A percentile compares a stretch with the other conserved stretches of the same genome.
Conservation (phyloP, 2,888 invertebrate genomes). For the Cosmia trapezina region DNA sequence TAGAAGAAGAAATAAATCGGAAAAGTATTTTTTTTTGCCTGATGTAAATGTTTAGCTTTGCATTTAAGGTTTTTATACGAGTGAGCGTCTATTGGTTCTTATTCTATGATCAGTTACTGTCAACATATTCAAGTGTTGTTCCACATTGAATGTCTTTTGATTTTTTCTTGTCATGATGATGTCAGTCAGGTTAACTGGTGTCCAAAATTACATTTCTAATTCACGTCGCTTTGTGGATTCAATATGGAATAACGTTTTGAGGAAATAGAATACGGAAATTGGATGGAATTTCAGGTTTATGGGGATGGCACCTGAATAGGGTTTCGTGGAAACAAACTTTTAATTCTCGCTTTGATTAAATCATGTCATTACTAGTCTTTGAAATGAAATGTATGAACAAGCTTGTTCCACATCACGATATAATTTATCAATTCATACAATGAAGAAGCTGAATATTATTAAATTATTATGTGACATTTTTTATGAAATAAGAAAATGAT, state of each 20-base stretch:
- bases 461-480: background rate
- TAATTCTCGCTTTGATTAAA: background rate
- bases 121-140: background rate
- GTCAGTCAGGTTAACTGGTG: background rate
- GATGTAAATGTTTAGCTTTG: conserved; percentile 14
- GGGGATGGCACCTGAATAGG: conserved; percentile 9
- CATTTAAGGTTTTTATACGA: background rate
- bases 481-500: background rate
- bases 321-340: conserved; percentile 2
- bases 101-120: background rate
- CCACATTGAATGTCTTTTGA: background rate
- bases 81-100: background rate
- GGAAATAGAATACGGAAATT: conserved; percentile 39
- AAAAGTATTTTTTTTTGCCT: conserved; percentile 19
- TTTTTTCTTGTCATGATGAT: background rate
- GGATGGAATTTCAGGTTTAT: conserved; percentile 30
- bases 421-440: background rate
- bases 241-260: conserved; percentile 10
- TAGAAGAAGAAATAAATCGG: conserved; percentile 41
- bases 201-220: conserved; percentile 38
- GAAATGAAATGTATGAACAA: background rate
- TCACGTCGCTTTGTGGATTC: conserved; percentile 10
- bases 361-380: background rate
- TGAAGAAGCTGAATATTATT: background rate
- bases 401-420: background rate